These are phyloP conservation scores for Myotis lucifugus DNA, from an alignment of 2,113 vertebrate genomes.

Conservation along the genomic window DNA sequence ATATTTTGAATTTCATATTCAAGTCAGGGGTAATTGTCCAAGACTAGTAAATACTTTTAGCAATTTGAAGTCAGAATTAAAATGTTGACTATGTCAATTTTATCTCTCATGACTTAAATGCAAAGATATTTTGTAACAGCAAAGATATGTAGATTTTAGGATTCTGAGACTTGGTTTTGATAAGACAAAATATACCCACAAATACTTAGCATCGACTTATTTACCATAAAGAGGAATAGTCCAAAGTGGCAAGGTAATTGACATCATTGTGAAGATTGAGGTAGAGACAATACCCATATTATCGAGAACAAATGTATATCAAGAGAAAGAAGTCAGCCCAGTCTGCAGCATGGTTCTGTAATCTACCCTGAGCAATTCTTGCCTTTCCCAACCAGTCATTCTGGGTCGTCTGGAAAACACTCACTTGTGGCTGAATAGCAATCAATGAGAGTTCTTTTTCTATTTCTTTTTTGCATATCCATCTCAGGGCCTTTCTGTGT, in stretches of 20 bases:
- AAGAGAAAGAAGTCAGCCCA: background rate
- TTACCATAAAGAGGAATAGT: background rate
- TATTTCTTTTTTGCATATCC: background rate
- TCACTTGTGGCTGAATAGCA: background rate
- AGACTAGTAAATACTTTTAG: background rate
- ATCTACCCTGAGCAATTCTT: background rate
- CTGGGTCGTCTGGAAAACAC: background rate
- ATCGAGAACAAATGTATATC: background rate
- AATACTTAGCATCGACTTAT: background rate
- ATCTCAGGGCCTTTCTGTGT: background rate
- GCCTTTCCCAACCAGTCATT: background rate
- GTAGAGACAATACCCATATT: background rate
- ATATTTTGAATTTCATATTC: conserved; percentile 5
- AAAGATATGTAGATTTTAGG: background rate
- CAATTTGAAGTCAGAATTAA: background rate
- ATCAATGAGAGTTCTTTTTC: background rate
- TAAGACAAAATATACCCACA: background rate
- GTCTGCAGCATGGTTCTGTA: background rate
- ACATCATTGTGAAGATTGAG: background rate
- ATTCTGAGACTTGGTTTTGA: background rate
- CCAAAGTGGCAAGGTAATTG: background rate
- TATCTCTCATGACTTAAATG: background rate
- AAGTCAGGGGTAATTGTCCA: background rate
- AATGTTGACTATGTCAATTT: background rate
- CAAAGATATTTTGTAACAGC: background rate